A percentile compares a stretch with the other conserved stretches of the same genome.
Conservation (phyloP, 2,888 invertebrate species). For the Altica lythri region DNA sequence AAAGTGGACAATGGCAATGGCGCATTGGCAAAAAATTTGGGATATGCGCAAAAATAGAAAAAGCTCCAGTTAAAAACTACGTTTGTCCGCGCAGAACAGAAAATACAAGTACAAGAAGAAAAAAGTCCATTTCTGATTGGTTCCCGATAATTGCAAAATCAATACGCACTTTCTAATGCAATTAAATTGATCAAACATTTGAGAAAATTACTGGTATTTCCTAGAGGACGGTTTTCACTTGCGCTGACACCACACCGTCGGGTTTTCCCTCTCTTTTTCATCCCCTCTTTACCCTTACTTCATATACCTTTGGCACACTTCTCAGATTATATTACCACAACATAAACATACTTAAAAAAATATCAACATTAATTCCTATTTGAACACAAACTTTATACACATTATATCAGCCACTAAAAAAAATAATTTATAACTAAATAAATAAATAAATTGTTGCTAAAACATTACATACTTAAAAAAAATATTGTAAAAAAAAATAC, state of each 20-base stretch:
- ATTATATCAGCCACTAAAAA: too few species aligned
- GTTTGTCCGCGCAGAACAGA: conserved; percentile 46
- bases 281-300: not conserved
- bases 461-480: too few species aligned
- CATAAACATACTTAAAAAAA: conserved; percentile 21
- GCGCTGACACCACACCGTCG: conserved; percentile 24
- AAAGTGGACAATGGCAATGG: conserved; percentile 56
- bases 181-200: conserved; percentile 55
- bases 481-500: too few species aligned
- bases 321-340: too few species aligned
- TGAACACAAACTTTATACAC: too few species aligned
- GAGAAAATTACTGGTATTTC: conserved; percentile 37
- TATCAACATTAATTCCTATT: too few species aligned
- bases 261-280: conserved; percentile 11
- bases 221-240: conserved; percentile 24
- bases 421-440: too few species aligned
- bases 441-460: too few species aligned
- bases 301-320: conserved; percentile 3
- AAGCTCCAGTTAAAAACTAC: conserved; percentile 53
- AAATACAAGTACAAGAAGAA: conserved; percentile 48
- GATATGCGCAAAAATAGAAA: conserved; percentile 51
- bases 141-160: conserved; percentile 60
- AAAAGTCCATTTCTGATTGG: conserved; percentile 58
- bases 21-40: conserved; percentile 58
- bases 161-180: conserved; percentile 55